phyloP scores from a whole-genome alignment of 2,113 vertebrate genomes.

The Butorides virescens region DNA sequence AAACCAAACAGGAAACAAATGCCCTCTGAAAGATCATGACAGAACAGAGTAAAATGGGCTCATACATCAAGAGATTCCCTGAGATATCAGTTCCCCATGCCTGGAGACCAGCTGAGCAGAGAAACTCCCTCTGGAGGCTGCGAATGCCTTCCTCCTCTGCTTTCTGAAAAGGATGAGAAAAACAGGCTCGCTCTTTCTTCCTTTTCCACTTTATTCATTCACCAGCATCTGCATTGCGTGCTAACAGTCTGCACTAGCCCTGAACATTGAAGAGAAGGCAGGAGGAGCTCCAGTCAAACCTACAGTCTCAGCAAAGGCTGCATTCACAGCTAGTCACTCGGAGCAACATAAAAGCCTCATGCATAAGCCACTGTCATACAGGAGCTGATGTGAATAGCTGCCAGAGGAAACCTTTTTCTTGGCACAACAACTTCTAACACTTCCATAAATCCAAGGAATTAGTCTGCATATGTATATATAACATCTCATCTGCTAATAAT shows the following conservation, averaged over 20 bases:
- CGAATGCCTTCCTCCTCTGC: conserved; percentile 11
- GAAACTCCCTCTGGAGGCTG: conserved; percentile 62
- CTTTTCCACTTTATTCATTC: conserved; percentile 19
- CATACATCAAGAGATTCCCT: not conserved
- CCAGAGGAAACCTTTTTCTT: not conserved
- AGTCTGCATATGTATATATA: not conserved
- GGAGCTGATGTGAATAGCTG: not conserved
- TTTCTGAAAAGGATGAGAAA: not conserved
- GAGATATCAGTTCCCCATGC: not conserved
- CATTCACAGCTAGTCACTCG: not conserved
- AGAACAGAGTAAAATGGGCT: not conserved
- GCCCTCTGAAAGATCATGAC: not conserved
- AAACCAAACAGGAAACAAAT: not conserved
- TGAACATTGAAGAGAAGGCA: not conserved
- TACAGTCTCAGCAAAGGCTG: not conserved
- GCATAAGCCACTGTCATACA: not conserved
- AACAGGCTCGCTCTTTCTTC: not conserved
- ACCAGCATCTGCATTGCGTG: conserved; percentile 31
- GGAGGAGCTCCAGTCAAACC: conserved; percentile 26
- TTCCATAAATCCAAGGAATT: not conserved
- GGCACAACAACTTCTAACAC: not conserved
- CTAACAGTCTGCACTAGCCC: not conserved
- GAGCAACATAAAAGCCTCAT: not conserved
- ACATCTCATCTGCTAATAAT: not conserved
- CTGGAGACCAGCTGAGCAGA: not conserved